Evolutionary conservation across 2,113 vertebrate genomes (phyloP).

Genomic region (Pontoporia blainvillei): DNA sequence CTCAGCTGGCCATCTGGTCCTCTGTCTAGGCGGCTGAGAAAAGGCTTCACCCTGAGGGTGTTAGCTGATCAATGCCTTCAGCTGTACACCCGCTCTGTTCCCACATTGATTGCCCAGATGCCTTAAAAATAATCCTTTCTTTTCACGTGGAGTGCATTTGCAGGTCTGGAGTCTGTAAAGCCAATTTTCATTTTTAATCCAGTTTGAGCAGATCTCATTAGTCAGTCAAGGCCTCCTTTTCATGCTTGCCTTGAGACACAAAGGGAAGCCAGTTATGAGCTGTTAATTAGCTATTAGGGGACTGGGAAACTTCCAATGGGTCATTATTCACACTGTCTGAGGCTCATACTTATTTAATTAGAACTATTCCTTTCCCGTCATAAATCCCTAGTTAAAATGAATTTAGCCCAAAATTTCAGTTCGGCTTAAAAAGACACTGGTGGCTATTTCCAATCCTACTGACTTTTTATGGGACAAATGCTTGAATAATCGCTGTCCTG

Average conservation of each 20-base stretch:
- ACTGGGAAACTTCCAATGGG: constrained; percentile 56
- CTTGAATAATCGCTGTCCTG: not conserved
- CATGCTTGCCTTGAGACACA: constrained; percentile 68
- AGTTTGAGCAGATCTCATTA: constrained; percentile 41
- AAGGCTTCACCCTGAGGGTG: not conserved
- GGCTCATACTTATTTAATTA: constrained; percentile 64
- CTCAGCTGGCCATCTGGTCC: not conserved
- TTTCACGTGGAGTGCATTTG: not conserved
- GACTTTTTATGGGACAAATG: not conserved
- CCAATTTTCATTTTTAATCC: constrained; percentile 65
- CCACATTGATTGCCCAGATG: not conserved
- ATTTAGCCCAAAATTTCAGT: constrained; percentile 45
- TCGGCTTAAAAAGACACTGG: constrained; percentile 45
- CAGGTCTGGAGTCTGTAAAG: constrained; percentile 38
- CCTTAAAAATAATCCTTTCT: constrained; percentile 28
- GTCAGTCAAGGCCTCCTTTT: constrained; percentile 46
- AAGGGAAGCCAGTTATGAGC: constrained; percentile 51
- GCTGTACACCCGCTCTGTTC: not conserved
- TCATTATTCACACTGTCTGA: constrained; percentile 72
- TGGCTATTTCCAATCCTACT: constrained; percentile 43
- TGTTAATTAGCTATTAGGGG: constrained; percentile 76
- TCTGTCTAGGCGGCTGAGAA: not conserved
- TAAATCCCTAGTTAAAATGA: constrained; percentile 66
- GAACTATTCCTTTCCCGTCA: constrained; percentile 63
- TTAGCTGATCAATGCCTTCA: not conserved